These are phyloP conservation scores for Bradynema listronoti DNA, from an alignment of 1,140 invertebrate genomes.

Conservation along the genomic window DNA sequence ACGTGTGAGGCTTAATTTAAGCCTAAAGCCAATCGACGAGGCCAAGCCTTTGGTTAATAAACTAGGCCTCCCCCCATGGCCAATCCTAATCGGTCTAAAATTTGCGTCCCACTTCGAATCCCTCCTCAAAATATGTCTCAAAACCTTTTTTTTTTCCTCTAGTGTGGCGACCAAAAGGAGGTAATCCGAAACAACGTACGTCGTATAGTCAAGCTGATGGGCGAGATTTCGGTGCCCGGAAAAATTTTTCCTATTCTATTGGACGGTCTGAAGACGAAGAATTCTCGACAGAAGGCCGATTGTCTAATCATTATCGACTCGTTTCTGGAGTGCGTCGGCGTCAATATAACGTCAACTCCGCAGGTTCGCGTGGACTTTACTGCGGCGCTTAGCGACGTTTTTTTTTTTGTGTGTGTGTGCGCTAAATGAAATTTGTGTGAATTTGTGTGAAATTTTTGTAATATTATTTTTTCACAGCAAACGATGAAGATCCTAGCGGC, in stretches of 20 bases:
- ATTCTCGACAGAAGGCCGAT: conserved; percentile 86
- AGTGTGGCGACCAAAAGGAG: conserved; percentile 93
- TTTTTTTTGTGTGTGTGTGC: conserved; percentile 1
- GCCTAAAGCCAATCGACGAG: too few relatives aligned
- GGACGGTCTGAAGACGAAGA: conserved; percentile 85
- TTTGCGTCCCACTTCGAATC: too few relatives aligned
- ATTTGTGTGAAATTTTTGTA: conserved; percentile 18
- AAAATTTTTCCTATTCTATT: conserved; percentile 83
- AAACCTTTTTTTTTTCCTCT: too few relatives aligned
- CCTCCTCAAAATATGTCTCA: too few relatives aligned
- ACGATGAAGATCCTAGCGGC: conserved; percentile 84
- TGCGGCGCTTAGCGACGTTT: neutral
- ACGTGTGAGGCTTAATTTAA: too few relatives aligned
- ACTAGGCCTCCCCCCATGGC: too few relatives aligned
- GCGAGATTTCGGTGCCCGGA: conserved; percentile 75
- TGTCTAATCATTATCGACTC: conserved; percentile 82
- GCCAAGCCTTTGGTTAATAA: too few relatives aligned
- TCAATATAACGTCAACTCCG: conserved; percentile 67
- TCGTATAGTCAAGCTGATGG: conserved; percentile 75
- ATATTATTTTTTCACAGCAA: conserved; percentile 65
- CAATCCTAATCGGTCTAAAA: too few relatives aligned
- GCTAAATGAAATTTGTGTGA: too few relatives aligned
- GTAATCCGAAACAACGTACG: conserved; percentile 79
- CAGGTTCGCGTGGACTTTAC: too few relatives aligned
- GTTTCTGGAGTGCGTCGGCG: conserved; percentile 77